Evolutionary conservation across 2,888 invertebrate genomes (phyloP).

Genomic region (Omphaloscelis lunosa): DNA sequence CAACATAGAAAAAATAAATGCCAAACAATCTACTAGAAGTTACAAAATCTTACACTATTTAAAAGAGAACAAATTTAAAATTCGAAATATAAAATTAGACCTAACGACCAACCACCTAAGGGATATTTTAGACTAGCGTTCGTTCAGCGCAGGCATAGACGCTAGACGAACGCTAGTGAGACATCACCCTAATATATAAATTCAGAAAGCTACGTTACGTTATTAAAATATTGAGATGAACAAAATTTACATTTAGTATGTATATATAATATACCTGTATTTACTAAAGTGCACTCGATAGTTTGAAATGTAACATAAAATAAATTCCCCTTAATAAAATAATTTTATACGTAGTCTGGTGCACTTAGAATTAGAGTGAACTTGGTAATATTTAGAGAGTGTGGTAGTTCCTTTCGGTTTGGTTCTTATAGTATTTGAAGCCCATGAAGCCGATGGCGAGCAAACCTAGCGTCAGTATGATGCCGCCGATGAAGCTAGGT

Average conservation of each 20-base stretch:
- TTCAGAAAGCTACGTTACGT: slow-evolving; percentile 57
- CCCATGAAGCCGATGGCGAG: slow-evolving; percentile 95
- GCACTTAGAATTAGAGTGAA: slow-evolving; percentile 78
- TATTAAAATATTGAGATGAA: slow-evolving; percentile 59
- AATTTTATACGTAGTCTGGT: slow-evolving; percentile 72
- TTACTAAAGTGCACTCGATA: slow-evolving; percentile 66
- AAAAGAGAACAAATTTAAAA: slow-evolving; percentile 57
- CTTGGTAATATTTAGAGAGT: slow-evolving; percentile 92
- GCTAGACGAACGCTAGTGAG: slow-evolving; percentile 19
- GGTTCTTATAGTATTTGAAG: slow-evolving; percentile 96
- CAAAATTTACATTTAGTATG: slow-evolving; percentile 49
- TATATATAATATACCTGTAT: slow-evolving; percentile 58
- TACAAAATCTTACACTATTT: slow-evolving; percentile 62
- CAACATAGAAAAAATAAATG: slow-evolving; percentile 72
- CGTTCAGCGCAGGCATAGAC: not conserved
- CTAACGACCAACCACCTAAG: slow-evolving; percentile 65
- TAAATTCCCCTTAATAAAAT: slow-evolving; percentile 62
- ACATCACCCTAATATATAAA: slow-evolving; percentile 36
- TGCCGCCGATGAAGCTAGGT: slow-evolving; percentile 96
- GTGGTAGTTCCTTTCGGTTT: slow-evolving; percentile 96
- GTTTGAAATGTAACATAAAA: slow-evolving; percentile 56
- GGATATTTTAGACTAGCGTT: slow-evolving; percentile 27
- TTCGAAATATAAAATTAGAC: slow-evolving; percentile 59
- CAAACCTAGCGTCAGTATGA: slow-evolving; percentile 94
- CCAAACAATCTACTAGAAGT: slow-evolving; percentile 68